A percentile compares a stretch with the other conserved stretches of the same genome.
These are phyloP conservation scores for Pecten maximus DNA, from an alignment of 2,888 invertebrate species.

Conservation along the genomic window DNA sequence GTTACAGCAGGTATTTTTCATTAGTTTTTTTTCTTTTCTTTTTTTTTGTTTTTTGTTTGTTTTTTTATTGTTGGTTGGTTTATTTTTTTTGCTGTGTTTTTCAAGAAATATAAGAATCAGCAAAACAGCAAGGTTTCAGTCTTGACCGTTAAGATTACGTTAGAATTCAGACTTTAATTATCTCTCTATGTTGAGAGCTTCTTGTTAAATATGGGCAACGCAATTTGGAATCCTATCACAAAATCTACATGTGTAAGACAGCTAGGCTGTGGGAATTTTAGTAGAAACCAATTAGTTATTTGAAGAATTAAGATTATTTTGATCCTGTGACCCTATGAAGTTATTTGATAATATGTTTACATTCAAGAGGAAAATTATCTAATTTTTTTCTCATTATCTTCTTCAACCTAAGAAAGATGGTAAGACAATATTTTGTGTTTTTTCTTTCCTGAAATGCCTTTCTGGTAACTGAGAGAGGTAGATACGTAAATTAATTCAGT, in stretches of 20 bases:
- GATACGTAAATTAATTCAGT: neutral
- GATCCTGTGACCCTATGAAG: neutral
- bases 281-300: neutral
- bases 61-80: no score
- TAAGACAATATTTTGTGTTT: neutral
- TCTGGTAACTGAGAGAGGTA: neutral
- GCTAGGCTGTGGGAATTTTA: neutral
- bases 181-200: no score
- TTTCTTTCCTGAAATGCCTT: neutral
- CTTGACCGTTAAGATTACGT: no score
- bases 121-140: no score
- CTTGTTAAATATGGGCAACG: no score
- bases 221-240: neutral
- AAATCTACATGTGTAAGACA: neutral
- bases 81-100: no score
- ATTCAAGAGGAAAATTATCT: neutral
- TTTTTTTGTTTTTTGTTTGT: no score
- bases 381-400: neutral
- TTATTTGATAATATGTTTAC: neutral
- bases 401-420: neutral
- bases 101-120: no score
- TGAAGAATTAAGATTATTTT: constrained; percentile 15
- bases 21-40: no score
- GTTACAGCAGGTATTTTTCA: no score
- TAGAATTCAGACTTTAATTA: no score